Evolutionary conservation across 1,140 invertebrate genomes (phyloP).

Genomic region (Centruroides sculpturatus): DNA sequence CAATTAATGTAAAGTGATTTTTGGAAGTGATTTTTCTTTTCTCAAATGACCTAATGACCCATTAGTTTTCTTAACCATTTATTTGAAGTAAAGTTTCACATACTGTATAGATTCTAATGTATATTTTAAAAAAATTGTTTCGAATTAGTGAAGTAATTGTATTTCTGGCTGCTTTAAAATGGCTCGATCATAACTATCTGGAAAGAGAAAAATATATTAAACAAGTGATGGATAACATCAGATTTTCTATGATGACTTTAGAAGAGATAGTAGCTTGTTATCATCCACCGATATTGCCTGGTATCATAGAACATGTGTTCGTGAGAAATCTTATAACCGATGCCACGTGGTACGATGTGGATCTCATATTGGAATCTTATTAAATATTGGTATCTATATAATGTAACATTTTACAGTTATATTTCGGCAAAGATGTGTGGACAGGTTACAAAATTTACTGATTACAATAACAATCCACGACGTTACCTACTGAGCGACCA

Average conservation of each 20-base stretch:
- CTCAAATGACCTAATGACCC: no score
- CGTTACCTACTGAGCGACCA: neutral
- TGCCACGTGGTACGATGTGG: constrained; percentile 1
- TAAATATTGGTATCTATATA: no score
- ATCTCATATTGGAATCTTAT: no score
- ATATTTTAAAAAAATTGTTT: no score
- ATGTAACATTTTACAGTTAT: neutral
- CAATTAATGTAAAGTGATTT: no score
- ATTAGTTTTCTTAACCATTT: no score
- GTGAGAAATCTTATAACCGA: neutral
- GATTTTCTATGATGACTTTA: constrained; percentile 5
- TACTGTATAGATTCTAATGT: no score
- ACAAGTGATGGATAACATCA: neutral
- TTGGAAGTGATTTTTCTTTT: no score
- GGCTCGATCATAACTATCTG: constrained; percentile 3
- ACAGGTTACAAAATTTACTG: neutral
- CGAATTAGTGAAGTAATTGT: constrained; percentile 3
- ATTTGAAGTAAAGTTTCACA: no score
- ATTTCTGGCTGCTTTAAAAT: constrained; percentile 8
- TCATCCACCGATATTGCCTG: constrained; percentile 8
- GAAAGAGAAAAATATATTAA: constrained; percentile 2
- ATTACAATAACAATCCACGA: neutral
- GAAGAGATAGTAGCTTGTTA: constrained; percentile 8
- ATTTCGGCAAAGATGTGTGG: neutral
- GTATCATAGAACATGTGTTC: neutral